Base-by-base conservation (phyloP, 2,888 invertebrate genomes). In the Sceliomorpha sp. region DNA sequence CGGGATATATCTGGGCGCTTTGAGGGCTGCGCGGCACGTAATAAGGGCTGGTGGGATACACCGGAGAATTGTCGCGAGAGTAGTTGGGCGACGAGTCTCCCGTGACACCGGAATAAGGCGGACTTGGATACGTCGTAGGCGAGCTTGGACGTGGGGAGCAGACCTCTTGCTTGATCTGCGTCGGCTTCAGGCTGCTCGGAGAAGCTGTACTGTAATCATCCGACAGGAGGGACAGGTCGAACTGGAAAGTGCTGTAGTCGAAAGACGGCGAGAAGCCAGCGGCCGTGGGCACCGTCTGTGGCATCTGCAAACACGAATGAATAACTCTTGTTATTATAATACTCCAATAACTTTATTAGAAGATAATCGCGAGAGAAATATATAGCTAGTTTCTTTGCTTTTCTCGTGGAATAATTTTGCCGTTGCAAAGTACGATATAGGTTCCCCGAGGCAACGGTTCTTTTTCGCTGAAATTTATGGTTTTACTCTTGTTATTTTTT, bases 281-380 rank as follows among this genome's bases (percentile, higher is more conserved):
- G 82, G 93, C 93, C 50, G 93, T 91, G 60, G 94, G 94, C 81
- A 94, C 94, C 82, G 93, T 94, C 90, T 95, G 95, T 89, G 94
- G 94, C 94, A 94, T 94, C 95, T 95, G 92, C 7, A 89, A 90
- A n/a, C 73, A 75, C 78, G 74, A 26, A 62, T 4, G 6, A 56
- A 56, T n/a, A n/a, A n/a, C n/a, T n/a, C n/a, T n/a, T n/a, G n/a
- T n/a, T n/a, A n/a, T n/a, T n/a, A n/a, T n/a, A n/a, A n/a, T n/a
- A n/a, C n/a, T n/a, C n/a, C n/a, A n/a, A n/a, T n/a, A n/a, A n/a
- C n/a, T n/a, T n/a, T n/a, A n/a, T n/a, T n/a, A n/a, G n/a, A n/a
- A n/a, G n/a, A n/a, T n/a, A n/a, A n/a, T n/a, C n/a, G n/a, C n/a
- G n/a, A n/a, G n/a, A n/a, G n/a, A n/a, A n/a, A n/a, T n/a, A n/a